Conservation (phyloP, 2,888 invertebrate genomes). For the Thereva nobilitata region DNA sequence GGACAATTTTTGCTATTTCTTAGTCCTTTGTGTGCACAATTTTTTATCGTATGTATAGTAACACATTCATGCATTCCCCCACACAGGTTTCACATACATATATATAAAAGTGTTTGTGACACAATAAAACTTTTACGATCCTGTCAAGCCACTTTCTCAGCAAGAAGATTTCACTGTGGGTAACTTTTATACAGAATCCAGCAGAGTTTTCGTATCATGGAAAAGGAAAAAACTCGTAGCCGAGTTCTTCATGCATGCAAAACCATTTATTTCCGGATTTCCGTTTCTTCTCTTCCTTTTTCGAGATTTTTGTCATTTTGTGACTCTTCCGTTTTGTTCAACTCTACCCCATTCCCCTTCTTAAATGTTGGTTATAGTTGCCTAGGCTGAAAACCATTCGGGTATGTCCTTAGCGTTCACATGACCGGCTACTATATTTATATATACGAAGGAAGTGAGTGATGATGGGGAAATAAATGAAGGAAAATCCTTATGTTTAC, state of each 20-base stretch:
- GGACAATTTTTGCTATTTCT: conserved; percentile 14
- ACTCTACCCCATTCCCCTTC: background rate
- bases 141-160: background rate
- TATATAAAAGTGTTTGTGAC: conserved; percentile 16
- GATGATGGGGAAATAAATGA: conserved; percentile 14
- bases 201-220: too few species aligned
- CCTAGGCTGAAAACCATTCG: too few species aligned
- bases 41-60: background rate
- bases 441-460: background rate
- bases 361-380: too few species aligned
- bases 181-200: too few species aligned
- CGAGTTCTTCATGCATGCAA: conserved; percentile 41
- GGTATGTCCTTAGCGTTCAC: too few species aligned
- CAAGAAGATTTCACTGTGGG: too few species aligned
- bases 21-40: background rate
- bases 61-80: conserved; percentile 1
- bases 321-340: conserved; percentile 23
- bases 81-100: background rate
- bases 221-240: background rate
- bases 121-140: conserved; percentile 23
- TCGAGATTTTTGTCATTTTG: conserved; percentile 29
- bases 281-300: conserved; percentile 37
- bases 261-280: conserved; percentile 44
- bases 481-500: conserved; percentile 17
- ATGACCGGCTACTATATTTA: too few species aligned